These are phyloP conservation scores for Gibbula magus DNA, from an alignment of 2,888 invertebrate species.

Conservation along the genomic window DNA sequence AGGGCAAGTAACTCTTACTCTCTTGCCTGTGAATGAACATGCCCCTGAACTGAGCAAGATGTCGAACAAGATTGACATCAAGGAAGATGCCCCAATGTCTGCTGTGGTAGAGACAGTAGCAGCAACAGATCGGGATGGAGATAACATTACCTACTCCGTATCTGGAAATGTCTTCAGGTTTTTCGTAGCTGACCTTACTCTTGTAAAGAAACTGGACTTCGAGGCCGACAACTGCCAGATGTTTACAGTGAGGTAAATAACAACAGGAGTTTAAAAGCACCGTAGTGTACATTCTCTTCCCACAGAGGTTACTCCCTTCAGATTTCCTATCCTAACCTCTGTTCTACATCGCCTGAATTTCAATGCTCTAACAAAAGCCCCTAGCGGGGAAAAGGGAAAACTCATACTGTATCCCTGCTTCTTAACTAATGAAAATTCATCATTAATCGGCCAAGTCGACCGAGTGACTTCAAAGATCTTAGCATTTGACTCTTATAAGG, in stretches of 20 bases:
- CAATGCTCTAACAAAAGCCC: no score
- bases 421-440: no score
- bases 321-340: no score
- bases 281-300: no score
- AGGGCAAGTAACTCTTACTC: background rate
- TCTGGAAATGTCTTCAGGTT: constrained; percentile 1
- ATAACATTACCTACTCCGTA: background rate
- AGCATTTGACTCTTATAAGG: no score
- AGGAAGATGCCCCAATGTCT: background rate
- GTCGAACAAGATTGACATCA: background rate
- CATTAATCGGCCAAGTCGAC: no score
- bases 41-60: background rate
- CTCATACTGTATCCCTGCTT: no score
- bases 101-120: background rate
- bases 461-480: no score
- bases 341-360: no score
- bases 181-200: background rate
- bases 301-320: no score
- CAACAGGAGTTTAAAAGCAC: no score
- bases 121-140: background rate
- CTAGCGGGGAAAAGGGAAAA: no score
- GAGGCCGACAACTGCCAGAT: background rate
- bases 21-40: background rate
- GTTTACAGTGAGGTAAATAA: background rate
- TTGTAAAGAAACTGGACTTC: background rate